Evolutionary conservation across 2,113 vertebrate genomes (phyloP).

Genomic region (Monopterus albus): DNA sequence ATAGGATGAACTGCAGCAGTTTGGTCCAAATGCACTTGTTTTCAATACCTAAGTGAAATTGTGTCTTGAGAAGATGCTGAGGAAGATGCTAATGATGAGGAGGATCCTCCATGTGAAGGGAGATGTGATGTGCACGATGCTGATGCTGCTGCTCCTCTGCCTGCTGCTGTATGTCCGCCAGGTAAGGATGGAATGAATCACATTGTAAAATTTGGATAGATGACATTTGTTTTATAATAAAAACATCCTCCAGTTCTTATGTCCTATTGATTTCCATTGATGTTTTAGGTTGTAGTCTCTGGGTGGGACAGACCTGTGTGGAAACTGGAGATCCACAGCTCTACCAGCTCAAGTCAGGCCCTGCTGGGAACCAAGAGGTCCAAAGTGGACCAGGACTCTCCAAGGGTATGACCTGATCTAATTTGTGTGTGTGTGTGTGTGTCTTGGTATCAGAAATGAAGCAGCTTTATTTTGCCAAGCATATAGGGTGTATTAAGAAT

Average conservation of each 20-base stretch:
- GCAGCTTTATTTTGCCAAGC: not conserved
- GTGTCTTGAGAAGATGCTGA: constrained; percentile 15
- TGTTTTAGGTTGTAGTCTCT: constrained; percentile 53
- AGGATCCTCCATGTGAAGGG: constrained; percentile 85
- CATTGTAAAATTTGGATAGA: not conserved
- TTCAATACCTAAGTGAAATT: not conserved
- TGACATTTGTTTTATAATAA: not conserved
- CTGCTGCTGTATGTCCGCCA: constrained; percentile 88
- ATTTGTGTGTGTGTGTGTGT: not conserved
- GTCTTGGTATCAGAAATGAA: not conserved
- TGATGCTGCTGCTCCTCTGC: constrained; percentile 84
- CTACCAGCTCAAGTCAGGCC: constrained; percentile 62
- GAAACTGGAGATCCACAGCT: constrained; percentile 48
- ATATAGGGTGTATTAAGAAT: not conserved
- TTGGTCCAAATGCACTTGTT: not conserved
- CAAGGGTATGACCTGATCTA: constrained; percentile 23
- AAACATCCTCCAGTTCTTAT: not conserved
- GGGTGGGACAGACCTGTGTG: constrained; percentile 41
- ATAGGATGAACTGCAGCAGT: not conserved
- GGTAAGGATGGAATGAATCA: constrained; percentile 38
- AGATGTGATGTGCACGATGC: constrained; percentile 87
- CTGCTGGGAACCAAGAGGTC: constrained; percentile 48
- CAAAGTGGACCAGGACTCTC: constrained; percentile 32
- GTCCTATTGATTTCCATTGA: not conserved
- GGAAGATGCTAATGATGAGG: constrained; percentile 80